A percentile compares a stretch with the other conserved stretches of the same genome.
Evolutionary conservation across 2,888 invertebrate genomes (phyloP).

Genomic region (Cephus sareptanus): DNA sequence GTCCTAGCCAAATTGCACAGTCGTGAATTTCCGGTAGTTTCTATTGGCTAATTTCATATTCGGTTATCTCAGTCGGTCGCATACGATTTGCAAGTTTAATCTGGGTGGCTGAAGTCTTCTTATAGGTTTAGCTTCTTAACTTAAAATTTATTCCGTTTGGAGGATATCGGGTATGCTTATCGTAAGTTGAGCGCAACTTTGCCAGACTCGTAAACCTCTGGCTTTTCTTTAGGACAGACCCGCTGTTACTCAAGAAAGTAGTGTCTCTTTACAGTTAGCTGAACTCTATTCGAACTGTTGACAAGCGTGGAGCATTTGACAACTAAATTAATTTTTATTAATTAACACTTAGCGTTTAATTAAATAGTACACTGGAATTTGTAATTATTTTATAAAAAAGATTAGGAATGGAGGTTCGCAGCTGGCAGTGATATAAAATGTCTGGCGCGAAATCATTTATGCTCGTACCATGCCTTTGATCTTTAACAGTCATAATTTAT

Average conservation of each 20-base stretch:
- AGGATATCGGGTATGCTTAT: neutral
- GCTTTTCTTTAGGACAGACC: neutral
- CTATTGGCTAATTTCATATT: neutral
- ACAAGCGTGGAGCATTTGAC: neutral
- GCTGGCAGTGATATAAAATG: neutral
- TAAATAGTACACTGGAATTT: neutral
- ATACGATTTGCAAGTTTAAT: slow-evolving; percentile 20
- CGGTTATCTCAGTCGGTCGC: neutral
- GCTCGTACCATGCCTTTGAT: neutral
- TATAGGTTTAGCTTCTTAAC: neutral
- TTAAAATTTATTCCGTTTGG: neutral
- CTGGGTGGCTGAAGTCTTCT: neutral
- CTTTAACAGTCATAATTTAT: neutral
- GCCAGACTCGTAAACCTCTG: neutral
- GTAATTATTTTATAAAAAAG: neutral
- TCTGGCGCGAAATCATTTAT: neutral
- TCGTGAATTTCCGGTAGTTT: neutral
- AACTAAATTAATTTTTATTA: neutral
- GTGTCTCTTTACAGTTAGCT: neutral
- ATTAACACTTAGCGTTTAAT: neutral
- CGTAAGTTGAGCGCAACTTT: neutral
- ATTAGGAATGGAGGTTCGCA: too few species aligned
- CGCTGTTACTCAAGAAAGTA: neutral
- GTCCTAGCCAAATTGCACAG: neutral
- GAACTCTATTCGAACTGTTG: neutral